These are phyloP conservation scores for Tiliqua scincoides DNA, from an alignment of 2,113 vertebrate species.

Conservation along the genomic window DNA sequence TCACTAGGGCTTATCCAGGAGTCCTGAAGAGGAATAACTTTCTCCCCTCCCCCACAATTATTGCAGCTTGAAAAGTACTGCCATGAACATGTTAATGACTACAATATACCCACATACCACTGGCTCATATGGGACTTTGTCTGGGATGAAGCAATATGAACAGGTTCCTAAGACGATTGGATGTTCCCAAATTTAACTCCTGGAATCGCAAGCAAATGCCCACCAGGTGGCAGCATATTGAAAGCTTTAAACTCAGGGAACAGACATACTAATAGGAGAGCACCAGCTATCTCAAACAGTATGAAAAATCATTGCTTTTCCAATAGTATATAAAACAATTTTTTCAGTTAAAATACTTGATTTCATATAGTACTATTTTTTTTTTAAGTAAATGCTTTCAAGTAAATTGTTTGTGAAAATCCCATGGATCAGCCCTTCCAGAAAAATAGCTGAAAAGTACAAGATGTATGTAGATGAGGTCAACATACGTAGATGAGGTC, in stretches of 20 bases:
- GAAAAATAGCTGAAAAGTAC: no score
- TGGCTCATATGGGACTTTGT: not conserved
- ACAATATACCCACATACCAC: not conserved
- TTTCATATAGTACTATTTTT: not conserved
- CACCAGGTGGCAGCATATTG: constrained; percentile 60
- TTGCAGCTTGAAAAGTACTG: not conserved
- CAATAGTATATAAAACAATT: not conserved
- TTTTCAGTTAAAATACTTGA: not conserved
- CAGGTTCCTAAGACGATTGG: fast-evolving
- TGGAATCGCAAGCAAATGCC: not conserved
- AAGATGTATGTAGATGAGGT: no score
- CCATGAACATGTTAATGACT: not conserved
- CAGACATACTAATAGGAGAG: no score
- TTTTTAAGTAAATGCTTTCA: not conserved
- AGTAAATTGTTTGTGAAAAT: not conserved
- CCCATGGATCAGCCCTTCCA: not conserved
- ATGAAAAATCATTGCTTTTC: not conserved
- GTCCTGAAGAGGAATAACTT: not conserved
- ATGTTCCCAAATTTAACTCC: not conserved
- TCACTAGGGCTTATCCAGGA: not conserved
- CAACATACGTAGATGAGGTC: not conserved
- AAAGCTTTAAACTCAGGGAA: not conserved
- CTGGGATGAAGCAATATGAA: no score
- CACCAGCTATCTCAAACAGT: fast-evolving
- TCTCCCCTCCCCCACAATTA: not conserved